A percentile compares a stretch with the other conserved stretches of the same genome.
phyloP scores from a whole-genome alignment of 1,140 invertebrate species.

The Mactra quadrangularis region DNA sequence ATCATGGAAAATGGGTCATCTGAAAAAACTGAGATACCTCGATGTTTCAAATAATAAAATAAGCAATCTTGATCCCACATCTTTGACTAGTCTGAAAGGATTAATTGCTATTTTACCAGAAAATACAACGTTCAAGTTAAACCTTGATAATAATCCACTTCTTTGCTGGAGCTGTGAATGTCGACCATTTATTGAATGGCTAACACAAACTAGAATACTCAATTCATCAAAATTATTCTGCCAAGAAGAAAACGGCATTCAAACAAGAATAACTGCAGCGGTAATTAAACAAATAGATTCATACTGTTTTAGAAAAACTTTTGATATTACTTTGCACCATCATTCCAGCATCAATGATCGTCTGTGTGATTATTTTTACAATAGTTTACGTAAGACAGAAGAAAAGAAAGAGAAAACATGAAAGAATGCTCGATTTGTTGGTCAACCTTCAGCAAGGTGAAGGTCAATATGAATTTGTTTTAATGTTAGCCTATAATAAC shows the following conservation, averaged over 20 bases:
- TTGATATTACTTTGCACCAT: background rate
- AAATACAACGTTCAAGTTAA: too few species aligned
- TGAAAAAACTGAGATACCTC: background rate
- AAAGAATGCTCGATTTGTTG: background rate
- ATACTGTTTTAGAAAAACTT: background rate
- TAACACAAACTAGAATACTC: background rate
- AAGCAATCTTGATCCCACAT: background rate
- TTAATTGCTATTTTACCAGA: background rate
- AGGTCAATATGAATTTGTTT: slow-evolving; percentile 7
- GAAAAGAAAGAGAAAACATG: background rate
- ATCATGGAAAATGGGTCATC: background rate
- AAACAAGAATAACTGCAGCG: background rate
- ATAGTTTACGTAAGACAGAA: background rate
- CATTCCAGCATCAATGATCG: background rate
- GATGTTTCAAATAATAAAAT: slow-evolving; percentile 6
- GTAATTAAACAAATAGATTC: background rate
- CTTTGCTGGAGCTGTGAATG: background rate
- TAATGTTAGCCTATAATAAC: background rate
- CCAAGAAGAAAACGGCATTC: background rate
- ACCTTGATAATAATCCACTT: background rate
- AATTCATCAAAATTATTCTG: background rate
- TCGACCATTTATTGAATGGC: slow-evolving; percentile 1
- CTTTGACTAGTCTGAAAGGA: background rate
- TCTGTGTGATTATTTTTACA: background rate
- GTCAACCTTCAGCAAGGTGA: background rate